Evolutionary conservation across 2,113 vertebrate species (phyloP).

Genomic region (Opisthocomus hoazin): DNA sequence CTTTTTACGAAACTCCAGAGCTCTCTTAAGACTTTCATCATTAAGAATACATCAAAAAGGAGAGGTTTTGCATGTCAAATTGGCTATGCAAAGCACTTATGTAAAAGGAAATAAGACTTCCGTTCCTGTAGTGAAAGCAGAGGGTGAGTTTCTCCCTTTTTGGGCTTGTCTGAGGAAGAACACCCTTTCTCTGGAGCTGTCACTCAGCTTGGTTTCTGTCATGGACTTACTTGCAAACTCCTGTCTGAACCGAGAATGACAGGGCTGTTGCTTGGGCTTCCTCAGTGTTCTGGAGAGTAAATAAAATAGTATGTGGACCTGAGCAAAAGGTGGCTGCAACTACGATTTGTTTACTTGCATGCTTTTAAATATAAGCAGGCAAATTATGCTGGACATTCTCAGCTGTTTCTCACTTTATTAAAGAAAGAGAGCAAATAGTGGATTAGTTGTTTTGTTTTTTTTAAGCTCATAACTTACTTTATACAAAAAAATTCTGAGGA

Average conservation of each 20-base stretch:
- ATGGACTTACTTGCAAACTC: background rate
- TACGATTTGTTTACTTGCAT: background rate
- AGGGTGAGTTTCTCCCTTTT: background rate
- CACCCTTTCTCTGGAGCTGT: background rate
- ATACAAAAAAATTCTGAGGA: background rate
- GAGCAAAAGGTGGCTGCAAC: background rate
- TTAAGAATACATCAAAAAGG: conserved; percentile 10
- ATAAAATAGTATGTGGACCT: background rate
- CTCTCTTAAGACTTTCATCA: background rate
- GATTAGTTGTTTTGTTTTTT: background rate
- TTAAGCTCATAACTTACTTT: background rate
- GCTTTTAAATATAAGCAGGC: background rate
- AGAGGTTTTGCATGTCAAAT: conserved; percentile 6
- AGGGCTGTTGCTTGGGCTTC: background rate
- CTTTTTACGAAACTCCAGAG: background rate
- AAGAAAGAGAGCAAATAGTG: background rate
- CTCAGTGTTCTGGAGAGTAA: background rate
- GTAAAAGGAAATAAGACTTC: background rate
- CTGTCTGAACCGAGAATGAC: background rate
- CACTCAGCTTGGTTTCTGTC: background rate
- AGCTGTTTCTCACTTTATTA: background rate
- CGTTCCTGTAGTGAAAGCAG: background rate
- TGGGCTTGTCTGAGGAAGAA: background rate
- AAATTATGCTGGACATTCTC: background rate
- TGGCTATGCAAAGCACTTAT: background rate